Evolutionary conservation across 2,797 vertebrate genomes (phyloP).

Genomic region (Spheniscus humboldti): DNA sequence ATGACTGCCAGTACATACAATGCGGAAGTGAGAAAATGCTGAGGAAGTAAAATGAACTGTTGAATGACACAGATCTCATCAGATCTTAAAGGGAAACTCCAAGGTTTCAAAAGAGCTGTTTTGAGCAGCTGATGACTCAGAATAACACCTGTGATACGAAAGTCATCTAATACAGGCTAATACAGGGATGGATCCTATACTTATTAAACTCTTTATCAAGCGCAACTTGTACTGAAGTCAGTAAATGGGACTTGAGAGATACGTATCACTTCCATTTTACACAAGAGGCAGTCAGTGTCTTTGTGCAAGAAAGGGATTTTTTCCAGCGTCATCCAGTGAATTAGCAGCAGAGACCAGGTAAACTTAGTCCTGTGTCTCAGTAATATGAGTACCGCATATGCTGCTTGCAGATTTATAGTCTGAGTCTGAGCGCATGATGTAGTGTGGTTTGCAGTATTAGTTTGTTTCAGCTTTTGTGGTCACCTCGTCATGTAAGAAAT

Average conservation of each 20-base stretch:
- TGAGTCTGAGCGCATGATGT: neutral
- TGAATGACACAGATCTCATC: conserved; percentile 39
- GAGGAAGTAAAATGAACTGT: conserved; percentile 64
- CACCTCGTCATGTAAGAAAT: neutral
- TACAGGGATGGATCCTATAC: neutral
- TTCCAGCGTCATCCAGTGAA: neutral
- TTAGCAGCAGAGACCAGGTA: neutral
- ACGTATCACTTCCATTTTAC: rapidly evolving
- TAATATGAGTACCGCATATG: neutral
- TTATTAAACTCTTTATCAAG: neutral
- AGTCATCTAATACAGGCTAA: neutral
- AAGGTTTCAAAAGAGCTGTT: conserved; percentile 5
- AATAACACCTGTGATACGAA: neutral
- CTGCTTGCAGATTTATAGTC: neutral
- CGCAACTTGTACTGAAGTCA: neutral
- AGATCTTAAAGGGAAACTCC: conserved; percentile 60
- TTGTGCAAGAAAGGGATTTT: neutral
- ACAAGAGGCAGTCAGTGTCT: neutral
- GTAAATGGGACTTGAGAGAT: neutral
- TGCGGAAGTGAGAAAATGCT: conserved; percentile 67
- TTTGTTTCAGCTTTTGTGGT: neutral
- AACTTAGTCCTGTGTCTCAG: neutral
- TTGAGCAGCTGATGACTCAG: neutral
- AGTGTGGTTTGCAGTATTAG: neutral
- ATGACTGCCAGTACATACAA: neutral